Evolutionary conservation across 2,797 vertebrate genomes (phyloP).

Genomic region (Vireo griseus): DNA sequence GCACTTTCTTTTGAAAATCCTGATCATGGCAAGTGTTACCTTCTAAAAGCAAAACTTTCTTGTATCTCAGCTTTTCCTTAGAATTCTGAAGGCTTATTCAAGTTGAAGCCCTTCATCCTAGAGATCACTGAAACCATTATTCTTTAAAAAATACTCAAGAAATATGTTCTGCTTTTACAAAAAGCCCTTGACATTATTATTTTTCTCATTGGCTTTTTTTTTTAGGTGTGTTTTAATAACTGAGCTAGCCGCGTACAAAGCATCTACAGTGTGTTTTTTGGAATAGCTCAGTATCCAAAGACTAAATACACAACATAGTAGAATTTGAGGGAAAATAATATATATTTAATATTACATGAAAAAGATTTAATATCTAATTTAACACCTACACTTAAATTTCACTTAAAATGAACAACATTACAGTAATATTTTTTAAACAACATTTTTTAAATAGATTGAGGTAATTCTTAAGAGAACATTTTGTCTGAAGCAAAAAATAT

Average conservation of each 20-base stretch:
- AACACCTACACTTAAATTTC: not conserved
- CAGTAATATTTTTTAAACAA: not conserved
- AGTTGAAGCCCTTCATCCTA: not conserved
- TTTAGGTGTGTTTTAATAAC: not conserved
- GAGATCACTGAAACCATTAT: not conserved
- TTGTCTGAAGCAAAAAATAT: not conserved
- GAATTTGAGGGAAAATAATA: not conserved
- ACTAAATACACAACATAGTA: not conserved
- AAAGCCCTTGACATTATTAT: not conserved
- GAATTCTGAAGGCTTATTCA: not conserved
- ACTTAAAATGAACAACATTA: not conserved
- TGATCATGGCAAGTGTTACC: not conserved
- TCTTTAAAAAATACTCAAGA: not conserved
- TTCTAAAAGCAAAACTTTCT: not conserved
- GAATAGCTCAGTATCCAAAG: not conserved
- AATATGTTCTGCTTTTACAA: not conserved
- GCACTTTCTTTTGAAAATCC: not conserved
- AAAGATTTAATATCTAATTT: not conserved
- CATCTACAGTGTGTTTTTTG: not conserved
- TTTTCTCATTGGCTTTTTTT: not conserved
- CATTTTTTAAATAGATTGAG: not conserved
- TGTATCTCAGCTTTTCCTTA: not conserved
- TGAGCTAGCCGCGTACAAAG: accelerated
- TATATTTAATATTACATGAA: not conserved
- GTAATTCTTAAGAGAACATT: not conserved